Evolutionary conservation across 30 jellyfish, hydroid and myxozoan genomes (phyloP).

Genomic region (Cassiopea xamachana): DNA sequence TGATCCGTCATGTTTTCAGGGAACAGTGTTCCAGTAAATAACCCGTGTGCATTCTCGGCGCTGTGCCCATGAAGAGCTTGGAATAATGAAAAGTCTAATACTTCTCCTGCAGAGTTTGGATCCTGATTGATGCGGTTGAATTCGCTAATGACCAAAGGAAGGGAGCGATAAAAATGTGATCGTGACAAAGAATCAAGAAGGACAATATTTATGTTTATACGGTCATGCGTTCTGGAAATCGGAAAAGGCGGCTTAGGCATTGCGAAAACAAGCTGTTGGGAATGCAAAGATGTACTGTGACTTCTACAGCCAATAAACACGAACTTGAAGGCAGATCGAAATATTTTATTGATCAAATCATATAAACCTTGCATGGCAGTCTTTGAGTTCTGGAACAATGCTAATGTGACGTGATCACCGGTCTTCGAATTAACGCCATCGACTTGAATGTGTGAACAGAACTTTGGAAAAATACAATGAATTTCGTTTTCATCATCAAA

Average conservation of each 20-base stretch:
- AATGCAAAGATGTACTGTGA: background rate
- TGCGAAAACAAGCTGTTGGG: background rate
- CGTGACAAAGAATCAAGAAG: slow-evolving; percentile 88
- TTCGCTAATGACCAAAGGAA: slow-evolving; percentile 44
- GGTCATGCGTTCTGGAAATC: background rate
- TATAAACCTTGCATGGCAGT: background rate
- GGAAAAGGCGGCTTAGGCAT: background rate
- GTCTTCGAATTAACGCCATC: slow-evolving; percentile 1
- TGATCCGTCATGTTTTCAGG: slow-evolving; percentile 65
- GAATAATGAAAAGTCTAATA: slow-evolving; percentile 76
- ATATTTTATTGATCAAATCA: background rate
- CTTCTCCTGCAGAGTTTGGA: slow-evolving; percentile 51
- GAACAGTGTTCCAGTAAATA: slow-evolving; percentile 77
- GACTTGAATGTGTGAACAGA: slow-evolving; percentile 18
- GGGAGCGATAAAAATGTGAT: slow-evolving; percentile 86
- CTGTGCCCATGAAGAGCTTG: slow-evolving; percentile 94
- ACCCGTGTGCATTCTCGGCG: slow-evolving; percentile 77
- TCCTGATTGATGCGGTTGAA: slow-evolving; percentile 48
- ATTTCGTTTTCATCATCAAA: background rate
- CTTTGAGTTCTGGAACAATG: background rate
- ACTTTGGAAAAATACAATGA: slow-evolving; percentile 12
- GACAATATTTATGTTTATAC: slow-evolving; percentile 67
- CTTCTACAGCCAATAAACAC: slow-evolving; percentile 24
- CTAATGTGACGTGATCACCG: background rate
- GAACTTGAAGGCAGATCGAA: slow-evolving; percentile 22